Percentiles rank a stretch among this genome's conserved stretches.
phyloP scores from a whole-genome alignment of 2,113 vertebrate genomes.

The Serinus canaria region DNA sequence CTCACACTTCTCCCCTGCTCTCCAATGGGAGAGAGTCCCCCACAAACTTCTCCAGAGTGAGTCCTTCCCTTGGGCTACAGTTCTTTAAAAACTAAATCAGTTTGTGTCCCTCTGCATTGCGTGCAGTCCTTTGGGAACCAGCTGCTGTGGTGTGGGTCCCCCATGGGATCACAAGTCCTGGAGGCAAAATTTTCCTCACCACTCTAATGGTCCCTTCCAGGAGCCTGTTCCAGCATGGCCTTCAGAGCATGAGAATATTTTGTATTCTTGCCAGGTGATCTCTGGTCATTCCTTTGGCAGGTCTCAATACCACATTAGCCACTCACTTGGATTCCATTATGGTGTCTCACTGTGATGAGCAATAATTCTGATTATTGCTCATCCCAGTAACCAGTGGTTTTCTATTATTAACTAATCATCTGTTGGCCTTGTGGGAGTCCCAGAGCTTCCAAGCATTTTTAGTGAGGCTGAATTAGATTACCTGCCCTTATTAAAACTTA shows the following conservation, averaged over 20 bases:
- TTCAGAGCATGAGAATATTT: neutral
- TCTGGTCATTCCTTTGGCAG: neutral
- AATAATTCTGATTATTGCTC: slow-evolving; percentile 55
- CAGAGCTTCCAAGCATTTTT: slow-evolving; percentile 34
- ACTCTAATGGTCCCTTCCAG: neutral
- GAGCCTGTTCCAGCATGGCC: neutral
- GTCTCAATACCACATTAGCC: neutral
- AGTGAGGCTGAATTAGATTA: slow-evolving; percentile 57
- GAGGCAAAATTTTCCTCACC: neutral
- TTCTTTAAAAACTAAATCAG: neutral
- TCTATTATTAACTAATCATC: slow-evolving; percentile 64
- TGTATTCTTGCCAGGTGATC: neutral
- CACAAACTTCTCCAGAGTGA: neutral
- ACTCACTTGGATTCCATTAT: slow-evolving; percentile 29
- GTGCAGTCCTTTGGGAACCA: accelerated
- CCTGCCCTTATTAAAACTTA: slow-evolving; percentile 49
- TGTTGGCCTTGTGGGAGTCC: slow-evolving; percentile 15
- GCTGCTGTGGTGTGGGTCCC: neutral
- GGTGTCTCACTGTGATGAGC: neutral
- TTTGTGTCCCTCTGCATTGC: neutral
- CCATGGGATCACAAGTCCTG: neutral
- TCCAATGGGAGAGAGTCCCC: neutral
- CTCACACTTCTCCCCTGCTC: neutral
- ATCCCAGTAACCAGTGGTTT: slow-evolving; percentile 41
- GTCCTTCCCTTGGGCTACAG: neutral